phyloP scores from a whole-genome alignment of 2,113 vertebrate species.

The Rhea pennata region DNA sequence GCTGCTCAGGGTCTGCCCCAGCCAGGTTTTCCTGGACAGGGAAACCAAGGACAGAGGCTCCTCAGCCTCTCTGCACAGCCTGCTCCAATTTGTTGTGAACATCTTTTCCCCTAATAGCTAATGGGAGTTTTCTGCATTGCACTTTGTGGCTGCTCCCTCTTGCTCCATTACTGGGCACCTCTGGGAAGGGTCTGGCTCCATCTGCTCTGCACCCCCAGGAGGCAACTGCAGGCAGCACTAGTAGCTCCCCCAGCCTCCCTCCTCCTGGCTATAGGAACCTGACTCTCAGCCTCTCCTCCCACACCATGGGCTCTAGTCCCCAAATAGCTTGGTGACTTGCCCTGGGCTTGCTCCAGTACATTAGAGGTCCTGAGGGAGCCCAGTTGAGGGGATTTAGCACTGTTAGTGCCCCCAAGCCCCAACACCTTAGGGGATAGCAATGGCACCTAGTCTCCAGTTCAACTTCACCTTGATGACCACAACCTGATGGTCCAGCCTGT shows the following conservation, averaged over 20 bases:
- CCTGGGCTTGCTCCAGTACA: too few relatives aligned
- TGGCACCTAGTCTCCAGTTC: background rate
- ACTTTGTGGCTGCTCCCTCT: background rate
- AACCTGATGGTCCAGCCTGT: background rate
- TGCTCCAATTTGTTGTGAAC: background rate
- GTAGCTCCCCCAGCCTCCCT: background rate
- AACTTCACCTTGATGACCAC: background rate
- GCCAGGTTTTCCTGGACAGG: background rate
- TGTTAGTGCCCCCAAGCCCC: background rate
- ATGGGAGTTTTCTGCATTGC: background rate
- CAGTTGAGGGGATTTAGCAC: background rate
- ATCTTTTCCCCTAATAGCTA: background rate
- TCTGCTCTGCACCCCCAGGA: rapidly evolving
- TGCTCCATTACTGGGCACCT: background rate
- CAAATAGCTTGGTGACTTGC: too few relatives aligned
- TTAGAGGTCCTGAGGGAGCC: background rate
- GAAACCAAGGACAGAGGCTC: background rate
- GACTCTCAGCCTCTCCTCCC: background rate
- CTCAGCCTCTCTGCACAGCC: background rate
- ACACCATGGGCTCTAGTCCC: background rate
- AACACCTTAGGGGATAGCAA: too few relatives aligned
- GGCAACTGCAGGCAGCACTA: background rate
- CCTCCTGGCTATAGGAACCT: background rate
- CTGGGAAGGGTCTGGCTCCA: background rate
- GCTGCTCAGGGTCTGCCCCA: background rate